These are phyloP conservation scores for Cotesia congregata DNA, from an alignment of 2,888 invertebrate species.

Conservation along the genomic window DNA sequence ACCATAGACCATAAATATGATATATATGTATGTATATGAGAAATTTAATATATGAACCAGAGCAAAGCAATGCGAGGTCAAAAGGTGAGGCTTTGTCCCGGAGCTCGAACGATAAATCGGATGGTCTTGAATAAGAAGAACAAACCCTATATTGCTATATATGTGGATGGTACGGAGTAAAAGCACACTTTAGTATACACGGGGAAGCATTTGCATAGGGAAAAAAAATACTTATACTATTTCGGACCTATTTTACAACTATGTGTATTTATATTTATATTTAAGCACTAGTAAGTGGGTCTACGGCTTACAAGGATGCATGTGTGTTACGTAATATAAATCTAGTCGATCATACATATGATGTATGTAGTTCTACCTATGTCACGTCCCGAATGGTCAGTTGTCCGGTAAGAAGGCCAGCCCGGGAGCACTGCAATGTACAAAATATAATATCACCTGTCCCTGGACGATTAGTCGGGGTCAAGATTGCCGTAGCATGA, in stretches of 20 bases:
- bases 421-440: slow-evolving; percentile 44
- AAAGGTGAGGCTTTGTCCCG: slow-evolving; percentile 30
- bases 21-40: slow-evolving; percentile 4
- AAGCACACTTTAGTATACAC: slow-evolving; percentile 4
- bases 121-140: slow-evolving; percentile 43
- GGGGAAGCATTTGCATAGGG: slow-evolving; percentile 39
- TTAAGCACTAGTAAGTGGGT: slow-evolving; percentile 26
- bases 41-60: background rate
- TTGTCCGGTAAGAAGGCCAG: slow-evolving; percentile 48
- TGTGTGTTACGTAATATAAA: slow-evolving; percentile 4
- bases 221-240: slow-evolving; percentile 12
- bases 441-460: slow-evolving; percentile 60
- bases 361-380: slow-evolving; percentile 11
- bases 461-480: slow-evolving; percentile 65
- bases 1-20: background rate
- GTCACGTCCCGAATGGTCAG: slow-evolving; percentile 57
- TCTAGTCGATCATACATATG: slow-evolving; percentile 13
- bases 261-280: slow-evolving; percentile 37
- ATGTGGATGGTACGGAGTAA: slow-evolving; percentile 32
- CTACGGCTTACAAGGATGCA: slow-evolving; percentile 17
- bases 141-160: background rate
- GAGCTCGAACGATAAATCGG: slow-evolving; percentile 45
- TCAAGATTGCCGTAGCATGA: slow-evolving; percentile 56
- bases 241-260: slow-evolving; percentile 26
- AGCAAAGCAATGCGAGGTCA: slow-evolving; percentile 18